Conservation (phyloP, 2,888 invertebrate genomes). For the Nomada hirtipes region DNA sequence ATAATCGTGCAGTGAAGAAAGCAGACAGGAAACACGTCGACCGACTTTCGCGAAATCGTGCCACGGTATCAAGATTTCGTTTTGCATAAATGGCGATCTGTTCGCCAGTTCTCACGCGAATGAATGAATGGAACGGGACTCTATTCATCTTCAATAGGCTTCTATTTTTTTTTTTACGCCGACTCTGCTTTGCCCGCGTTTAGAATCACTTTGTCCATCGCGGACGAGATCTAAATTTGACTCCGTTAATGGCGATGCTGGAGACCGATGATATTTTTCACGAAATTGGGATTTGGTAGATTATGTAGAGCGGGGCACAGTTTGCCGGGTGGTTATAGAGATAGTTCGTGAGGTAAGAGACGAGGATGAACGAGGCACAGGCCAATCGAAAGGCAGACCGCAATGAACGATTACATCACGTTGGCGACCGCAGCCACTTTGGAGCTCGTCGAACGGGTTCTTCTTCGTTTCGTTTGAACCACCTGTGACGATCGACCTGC, state of each 20-base stretch:
- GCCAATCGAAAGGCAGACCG: constrained; percentile 66
- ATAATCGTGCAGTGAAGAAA: constrained; percentile 43
- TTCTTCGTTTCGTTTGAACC: constrained; percentile 67
- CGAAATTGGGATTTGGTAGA: background rate
- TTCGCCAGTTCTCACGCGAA: constrained; percentile 39
- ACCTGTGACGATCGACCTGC: constrained; percentile 64
- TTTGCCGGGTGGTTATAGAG: background rate
- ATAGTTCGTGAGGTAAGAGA: constrained; percentile 8
- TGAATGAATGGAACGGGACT: constrained; percentile 40
- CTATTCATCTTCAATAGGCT: constrained; percentile 5
- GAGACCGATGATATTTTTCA: background rate
- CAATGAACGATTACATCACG: constrained; percentile 68
- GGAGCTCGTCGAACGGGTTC: constrained; percentile 72
- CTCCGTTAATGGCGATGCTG: background rate
- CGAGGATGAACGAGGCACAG: background rate
- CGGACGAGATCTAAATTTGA: background rate
- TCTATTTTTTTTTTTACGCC: constrained; percentile 32
- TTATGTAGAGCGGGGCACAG: background rate
- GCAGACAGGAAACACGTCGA: constrained; percentile 39
- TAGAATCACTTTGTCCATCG: background rate
- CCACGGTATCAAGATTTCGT: background rate
- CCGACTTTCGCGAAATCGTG: constrained; percentile 47
- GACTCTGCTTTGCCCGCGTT: constrained; percentile 20
- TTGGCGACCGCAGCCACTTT: constrained; percentile 71
- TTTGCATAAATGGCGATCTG: constrained; percentile 44